Evolutionary conservation across 2,113 vertebrate species (phyloP).

Genomic region (Sinocyclocheilus anshuiensis): DNA sequence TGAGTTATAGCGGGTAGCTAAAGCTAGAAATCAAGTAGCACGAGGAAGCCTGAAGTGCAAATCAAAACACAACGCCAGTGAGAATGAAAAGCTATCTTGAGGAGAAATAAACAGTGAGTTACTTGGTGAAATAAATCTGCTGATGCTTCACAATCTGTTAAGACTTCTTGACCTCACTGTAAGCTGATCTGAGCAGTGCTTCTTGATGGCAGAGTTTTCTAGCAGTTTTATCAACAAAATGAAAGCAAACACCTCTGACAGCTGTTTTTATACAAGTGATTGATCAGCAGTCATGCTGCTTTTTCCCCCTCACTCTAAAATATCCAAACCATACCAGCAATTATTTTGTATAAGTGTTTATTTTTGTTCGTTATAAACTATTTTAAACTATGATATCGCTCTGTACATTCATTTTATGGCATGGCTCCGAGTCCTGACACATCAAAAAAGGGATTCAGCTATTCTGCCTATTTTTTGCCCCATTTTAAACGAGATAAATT

Average conservation of each 20-base stretch:
- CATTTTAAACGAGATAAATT: not conserved
- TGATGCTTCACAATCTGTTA: conserved; percentile 13
- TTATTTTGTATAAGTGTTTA: conserved; percentile 30
- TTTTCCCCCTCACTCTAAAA: not conserved
- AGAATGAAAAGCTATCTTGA: not conserved
- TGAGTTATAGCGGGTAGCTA: not conserved
- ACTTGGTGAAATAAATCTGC: not conserved
- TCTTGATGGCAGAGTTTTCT: conserved; percentile 7
- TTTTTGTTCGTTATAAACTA: conserved; percentile 1
- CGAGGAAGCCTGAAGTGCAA: not conserved
- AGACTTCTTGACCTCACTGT: conserved; percentile 24
- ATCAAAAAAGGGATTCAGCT: not conserved
- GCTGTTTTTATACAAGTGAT: conserved; percentile 33
- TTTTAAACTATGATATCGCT: conserved; percentile 3
- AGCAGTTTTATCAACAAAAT: conserved; percentile 29
- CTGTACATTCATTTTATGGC: conserved; percentile 26
- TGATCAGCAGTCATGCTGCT: not conserved
- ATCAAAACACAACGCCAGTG: not conserved
- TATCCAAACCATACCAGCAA: not conserved
- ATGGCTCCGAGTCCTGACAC: not conserved
- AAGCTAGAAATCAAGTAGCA: not conserved
- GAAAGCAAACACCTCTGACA: conserved; percentile 18
- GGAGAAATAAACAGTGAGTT: conserved; percentile 1
- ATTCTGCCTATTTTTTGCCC: not conserved
- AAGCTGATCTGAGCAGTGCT: not conserved